A percentile compares a stretch with the other conserved stretches of the same genome.
Evolutionary conservation across 1,140 invertebrate genomes (phyloP).

Genomic region (Drosophila erecta): DNA sequence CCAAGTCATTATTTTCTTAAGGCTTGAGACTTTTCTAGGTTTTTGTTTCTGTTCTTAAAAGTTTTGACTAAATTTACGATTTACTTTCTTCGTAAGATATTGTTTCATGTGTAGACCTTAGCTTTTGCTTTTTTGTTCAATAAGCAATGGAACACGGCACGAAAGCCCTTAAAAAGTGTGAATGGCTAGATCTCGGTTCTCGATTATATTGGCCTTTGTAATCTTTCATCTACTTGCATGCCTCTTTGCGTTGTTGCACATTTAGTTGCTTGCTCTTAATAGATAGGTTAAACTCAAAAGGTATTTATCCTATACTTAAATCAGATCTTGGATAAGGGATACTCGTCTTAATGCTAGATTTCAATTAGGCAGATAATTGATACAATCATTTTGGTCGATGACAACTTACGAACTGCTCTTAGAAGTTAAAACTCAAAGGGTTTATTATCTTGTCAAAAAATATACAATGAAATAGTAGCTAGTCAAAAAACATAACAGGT

Average conservation of each 20-base stretch:
- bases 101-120: not conserved
- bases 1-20: not conserved
- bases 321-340: too few species aligned
- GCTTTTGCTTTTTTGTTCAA: not conserved
- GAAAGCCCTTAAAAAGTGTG: not conserved
- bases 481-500: not conserved
- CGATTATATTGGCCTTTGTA: slow-evolving; percentile 1
- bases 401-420: too few species aligned
- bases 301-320: too few species aligned
- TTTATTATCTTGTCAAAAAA: slow-evolving; percentile 17
- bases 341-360: too few species aligned
- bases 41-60: not conserved
- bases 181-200: not conserved
- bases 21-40: too few species aligned
- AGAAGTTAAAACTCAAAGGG: not conserved
- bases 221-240: slow-evolving; percentile 30
- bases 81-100: not conserved
- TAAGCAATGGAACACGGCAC: too few species aligned
- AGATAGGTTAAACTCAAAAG: too few species aligned
- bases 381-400: too few species aligned
- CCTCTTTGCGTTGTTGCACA: slow-evolving; percentile 39
- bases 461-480: slow-evolving; percentile 19
- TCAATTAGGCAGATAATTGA: too few species aligned
- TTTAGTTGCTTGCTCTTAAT: slow-evolving; percentile 26
- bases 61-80: too few species aligned